Evolutionary conservation across 2,888 invertebrate species (phyloP), one percentile per base, ranked within the genome.

Genomic region (Caradrina clavipalpis): DNA sequence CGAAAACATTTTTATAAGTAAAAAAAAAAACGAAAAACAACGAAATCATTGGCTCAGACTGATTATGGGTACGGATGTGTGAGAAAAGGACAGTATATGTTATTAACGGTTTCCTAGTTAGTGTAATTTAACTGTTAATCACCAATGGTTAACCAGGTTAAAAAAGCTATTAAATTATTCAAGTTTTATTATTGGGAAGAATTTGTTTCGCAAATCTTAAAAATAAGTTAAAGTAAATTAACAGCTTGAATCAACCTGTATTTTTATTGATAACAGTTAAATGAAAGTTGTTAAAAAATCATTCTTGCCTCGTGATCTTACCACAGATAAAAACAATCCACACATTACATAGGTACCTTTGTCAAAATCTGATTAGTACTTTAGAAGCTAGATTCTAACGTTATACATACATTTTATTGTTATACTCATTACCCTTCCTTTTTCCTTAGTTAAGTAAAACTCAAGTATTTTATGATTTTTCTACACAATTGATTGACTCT

Each of bases 11-110:
- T 76, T 56, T 72, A 74, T n/a, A 69, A 76, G 80, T 83, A 81
- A 78, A 84, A 85, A 87, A 80, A 78, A 77, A 84, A 87, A 86
- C 80, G 71, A 88, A 90, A 93, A 91, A 92, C 89, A 94, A 92
- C 88, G 85, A 86, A 87, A 90, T 90, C 89, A 89, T 91, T 92
- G 90, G 89, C 82, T 90, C 82, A 74, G 76, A 86, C 82, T 82
- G 63, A 56, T 68, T 67, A 35, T 5, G 35, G 58, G 70, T 47
- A 50, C 35, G 70, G 76, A 78, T 54, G 60, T 76, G 78, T 67
- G 72, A 53, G 54, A 57, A 71, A 50, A 19, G 0, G 7, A 35
- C 35, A 35, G 35, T 8, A 35, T 35, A 8, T 35, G 35, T 35
- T 8, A 8, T 35, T 35, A 8, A 31, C 31, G 31, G 31, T 31